Evolutionary conservation across 2,113 vertebrate genomes (phyloP).

Genomic region (Oplegnathus fasciatus): DNA sequence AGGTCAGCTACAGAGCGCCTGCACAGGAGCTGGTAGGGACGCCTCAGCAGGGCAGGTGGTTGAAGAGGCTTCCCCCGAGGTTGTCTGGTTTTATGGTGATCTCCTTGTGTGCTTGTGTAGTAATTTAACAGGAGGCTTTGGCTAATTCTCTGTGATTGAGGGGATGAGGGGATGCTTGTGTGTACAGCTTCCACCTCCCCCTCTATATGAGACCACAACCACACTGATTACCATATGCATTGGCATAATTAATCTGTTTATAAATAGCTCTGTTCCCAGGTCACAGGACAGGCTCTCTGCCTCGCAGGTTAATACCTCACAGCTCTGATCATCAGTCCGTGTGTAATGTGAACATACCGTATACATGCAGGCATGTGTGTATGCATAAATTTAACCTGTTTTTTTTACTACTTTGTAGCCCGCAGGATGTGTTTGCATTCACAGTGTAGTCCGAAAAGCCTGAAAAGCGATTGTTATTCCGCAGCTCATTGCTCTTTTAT

Average conservation of each 20-base stretch:
- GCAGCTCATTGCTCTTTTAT: not conserved
- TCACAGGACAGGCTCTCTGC: conserved; percentile 51
- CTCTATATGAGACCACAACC: conserved; percentile 40
- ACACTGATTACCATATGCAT: conserved; percentile 79
- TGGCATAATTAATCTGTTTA: conserved; percentile 78
- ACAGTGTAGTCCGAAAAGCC: not conserved
- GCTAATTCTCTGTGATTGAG: conserved; percentile 12
- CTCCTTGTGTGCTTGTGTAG: not conserved
- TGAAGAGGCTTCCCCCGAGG: not conserved
- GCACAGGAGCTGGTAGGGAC: not conserved
- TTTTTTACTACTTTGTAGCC: not conserved
- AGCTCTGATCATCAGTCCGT: conserved; percentile 11
- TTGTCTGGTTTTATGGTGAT: not conserved
- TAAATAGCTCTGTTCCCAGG: conserved; percentile 74
- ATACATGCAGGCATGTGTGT: not conserved
- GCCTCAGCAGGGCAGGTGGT: not conserved
- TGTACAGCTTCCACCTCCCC: conserved; percentile 27
- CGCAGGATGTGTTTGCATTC: not conserved
- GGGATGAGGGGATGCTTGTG: not conserved
- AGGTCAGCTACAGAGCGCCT: not conserved
- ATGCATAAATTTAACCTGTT: not conserved
- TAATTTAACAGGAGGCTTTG: not conserved
- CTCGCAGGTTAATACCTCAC: conserved; percentile 69
- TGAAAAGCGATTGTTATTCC: conserved; percentile 3
- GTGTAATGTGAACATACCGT: conserved; percentile 14